Base-by-base conservation (phyloP, 2,888 invertebrate genomes). In the Clistopyga incitator region DNA sequence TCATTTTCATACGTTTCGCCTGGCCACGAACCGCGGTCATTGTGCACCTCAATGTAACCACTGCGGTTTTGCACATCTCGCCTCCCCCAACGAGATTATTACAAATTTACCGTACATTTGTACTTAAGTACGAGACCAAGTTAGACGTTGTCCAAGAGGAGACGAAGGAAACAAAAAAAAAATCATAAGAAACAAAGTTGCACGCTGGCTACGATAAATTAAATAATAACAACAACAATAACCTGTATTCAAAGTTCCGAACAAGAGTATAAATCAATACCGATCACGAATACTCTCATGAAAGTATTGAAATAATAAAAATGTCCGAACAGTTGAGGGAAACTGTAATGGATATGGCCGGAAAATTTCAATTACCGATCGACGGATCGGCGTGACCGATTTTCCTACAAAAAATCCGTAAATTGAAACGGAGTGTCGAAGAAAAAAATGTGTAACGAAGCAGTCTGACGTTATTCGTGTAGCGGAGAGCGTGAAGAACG, bases 401-500 rank as follows among this genome's bases (percentile, higher is more conserved):
- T 13, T 6, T 34, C 2, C 6, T 4, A 25, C 3, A 3, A 6
- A 61, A 34, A 34, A 13, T 34, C 34, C 18, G 61, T 3, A 61
- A 61, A 61, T 34, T 61, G n/a, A 38, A 61, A 38, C 8, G 25
- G 13, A 56, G 20, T 25, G 25, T 56, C 25, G 23, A 2, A 15
- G 6, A 29, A 34, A 18, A 1, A 6, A 15, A 59, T 45, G 42
- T 45, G 45, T 45, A 25, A 72, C 72, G 42, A 45, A 59, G 59
- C 59, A 25, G 23, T 3, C 34, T 13, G 25, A 59, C 20, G n/a
- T n/a, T n/a, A 56, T 20, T 18, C 6, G 8, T 72, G n/a, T 18
- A 42, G 15, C 45, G 13, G 20, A 59, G 56, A 38, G 59, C 61
- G 61, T 18, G 61, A 61, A 34, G 61, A 72, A 72, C 59, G 59